Conservation (phyloP, 92 coral and sea anemone species). For the Metridium senile region DNA sequence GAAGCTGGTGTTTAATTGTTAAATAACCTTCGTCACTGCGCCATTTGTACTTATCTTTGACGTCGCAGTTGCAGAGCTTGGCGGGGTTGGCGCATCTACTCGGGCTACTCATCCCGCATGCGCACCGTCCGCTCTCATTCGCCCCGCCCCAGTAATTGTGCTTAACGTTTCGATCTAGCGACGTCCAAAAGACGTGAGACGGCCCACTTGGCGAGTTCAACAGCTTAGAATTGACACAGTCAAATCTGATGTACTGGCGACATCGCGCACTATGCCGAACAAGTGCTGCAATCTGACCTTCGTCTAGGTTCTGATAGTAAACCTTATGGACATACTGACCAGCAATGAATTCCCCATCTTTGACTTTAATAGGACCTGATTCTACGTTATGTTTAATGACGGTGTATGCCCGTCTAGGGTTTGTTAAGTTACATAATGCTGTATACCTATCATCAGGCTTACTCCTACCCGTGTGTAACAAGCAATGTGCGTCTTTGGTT, state of each 20-base stretch:
- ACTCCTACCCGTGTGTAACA: slow-evolving; percentile 55
- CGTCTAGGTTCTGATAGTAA: slow-evolving; percentile 28
- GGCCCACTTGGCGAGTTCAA: slow-evolving; percentile 63
- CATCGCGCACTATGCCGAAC: slow-evolving; percentile 71
- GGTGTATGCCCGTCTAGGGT: slow-evolving; percentile 55
- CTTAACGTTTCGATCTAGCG: slow-evolving; percentile 38
- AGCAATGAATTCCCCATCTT: slow-evolving; percentile 15
- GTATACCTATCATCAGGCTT: slow-evolving; percentile 57
- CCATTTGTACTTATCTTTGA: slow-evolving; percentile 55
- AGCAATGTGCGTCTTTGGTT: slow-evolving; percentile 58
- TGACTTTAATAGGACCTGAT: slow-evolving; percentile 40
- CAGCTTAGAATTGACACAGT: slow-evolving; percentile 72
- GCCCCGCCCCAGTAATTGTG: slow-evolving; percentile 95
- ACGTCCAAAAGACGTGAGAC: slow-evolving; percentile 67
- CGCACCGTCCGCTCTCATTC: slow-evolving; percentile 64
- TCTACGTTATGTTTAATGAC: slow-evolving; percentile 61
- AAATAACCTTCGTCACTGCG: slow-evolving; percentile 88
- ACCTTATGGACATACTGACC: slow-evolving; percentile 42
- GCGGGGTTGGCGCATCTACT: slow-evolving; percentile 45
- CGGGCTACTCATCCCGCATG: slow-evolving; percentile 65
- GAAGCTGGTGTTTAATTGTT: slow-evolving; percentile 60
- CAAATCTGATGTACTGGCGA: slow-evolving; percentile 84
- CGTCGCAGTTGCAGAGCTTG: slow-evolving; percentile 87
- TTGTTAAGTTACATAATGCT: slow-evolving; percentile 82
- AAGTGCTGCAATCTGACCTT: slow-evolving; percentile 57